Evolutionary conservation across 2,888 invertebrate species (phyloP).

Genomic region (Caenorhabditis afra): DNA sequence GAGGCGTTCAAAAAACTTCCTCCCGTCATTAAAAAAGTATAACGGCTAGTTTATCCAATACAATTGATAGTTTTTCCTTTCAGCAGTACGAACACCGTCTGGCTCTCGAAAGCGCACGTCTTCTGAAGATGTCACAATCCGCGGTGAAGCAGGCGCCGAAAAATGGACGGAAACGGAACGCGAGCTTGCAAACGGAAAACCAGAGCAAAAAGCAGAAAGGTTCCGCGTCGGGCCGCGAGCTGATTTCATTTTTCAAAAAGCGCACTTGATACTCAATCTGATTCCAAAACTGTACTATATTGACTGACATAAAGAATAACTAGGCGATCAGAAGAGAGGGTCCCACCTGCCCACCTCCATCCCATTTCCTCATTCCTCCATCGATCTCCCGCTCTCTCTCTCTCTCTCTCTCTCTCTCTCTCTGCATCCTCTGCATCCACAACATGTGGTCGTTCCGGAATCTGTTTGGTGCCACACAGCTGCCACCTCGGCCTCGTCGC

Average conservation of each 20-base stretch:
- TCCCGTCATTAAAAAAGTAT: conserved; percentile 24
- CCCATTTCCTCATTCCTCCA: too few relatives aligned
- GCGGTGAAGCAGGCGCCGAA: neutral
- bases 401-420: too few relatives aligned
- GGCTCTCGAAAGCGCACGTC: conserved; percentile 42
- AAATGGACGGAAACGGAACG: conserved; percentile 1
- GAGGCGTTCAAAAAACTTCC: conserved; percentile 3
- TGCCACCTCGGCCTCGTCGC: too few relatives aligned
- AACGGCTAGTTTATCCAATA: too few relatives aligned
- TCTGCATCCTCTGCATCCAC: too few relatives aligned
- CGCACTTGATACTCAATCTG: conserved; percentile 10
- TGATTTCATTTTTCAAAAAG: conserved; percentile 47
- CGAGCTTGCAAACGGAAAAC: conserved; percentile 7
- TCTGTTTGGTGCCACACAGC: too few relatives aligned
- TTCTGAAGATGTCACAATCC: conserved; percentile 19
- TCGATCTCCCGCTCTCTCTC: too few relatives aligned
- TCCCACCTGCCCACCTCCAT: too few relatives aligned
- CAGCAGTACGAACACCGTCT: conserved; percentile 60
- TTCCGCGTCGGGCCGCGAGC: neutral
- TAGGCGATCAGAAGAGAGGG: too few relatives aligned
- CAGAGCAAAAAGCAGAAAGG: conserved; percentile 19
- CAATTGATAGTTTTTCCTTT: too few relatives aligned
- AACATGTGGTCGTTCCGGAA: too few relatives aligned
- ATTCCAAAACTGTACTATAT: conserved; percentile 9
- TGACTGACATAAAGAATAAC: neutral